Conservation (phyloP, 2,797 vertebrate species). For the Steatocranus sp. region DNA sequence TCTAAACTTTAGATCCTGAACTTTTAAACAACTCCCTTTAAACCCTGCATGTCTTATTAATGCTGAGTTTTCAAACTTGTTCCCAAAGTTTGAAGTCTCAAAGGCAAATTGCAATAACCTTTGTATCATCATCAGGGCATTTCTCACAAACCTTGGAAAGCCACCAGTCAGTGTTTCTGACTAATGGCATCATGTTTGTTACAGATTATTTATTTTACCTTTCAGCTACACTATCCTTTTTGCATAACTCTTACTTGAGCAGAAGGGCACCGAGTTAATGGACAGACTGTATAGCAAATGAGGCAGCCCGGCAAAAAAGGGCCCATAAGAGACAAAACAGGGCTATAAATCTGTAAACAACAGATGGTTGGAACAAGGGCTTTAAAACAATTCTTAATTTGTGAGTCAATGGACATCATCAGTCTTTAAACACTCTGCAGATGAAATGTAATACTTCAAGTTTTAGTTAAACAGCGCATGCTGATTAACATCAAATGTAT, state of each 20-base stretch:
- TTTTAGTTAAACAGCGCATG: slow-evolving; percentile 23
- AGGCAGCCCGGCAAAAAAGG: slow-evolving; percentile 14
- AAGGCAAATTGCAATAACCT: not conserved
- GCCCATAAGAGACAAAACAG: slow-evolving; percentile 21
- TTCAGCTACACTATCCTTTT: slow-evolving; percentile 26
- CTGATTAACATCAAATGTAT: slow-evolving; percentile 51
- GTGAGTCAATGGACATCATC: slow-evolving; percentile 35
- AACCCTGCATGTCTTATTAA: not conserved
- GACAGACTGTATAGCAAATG: slow-evolving; percentile 39
- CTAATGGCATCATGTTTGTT: not conserved
- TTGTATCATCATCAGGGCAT: not conserved
- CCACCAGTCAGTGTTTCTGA: not conserved
- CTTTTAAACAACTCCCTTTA: not conserved
- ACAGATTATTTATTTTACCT: slow-evolving; percentile 40
- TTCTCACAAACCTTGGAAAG: not conserved
- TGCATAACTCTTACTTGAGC: slow-evolving; percentile 26
- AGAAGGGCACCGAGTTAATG: slow-evolving; percentile 39
- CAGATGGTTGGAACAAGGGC: slow-evolving; percentile 42
- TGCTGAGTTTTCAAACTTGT: not conserved
- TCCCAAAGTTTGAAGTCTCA: not conserved
- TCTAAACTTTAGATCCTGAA: not conserved
- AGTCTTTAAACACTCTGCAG: slow-evolving; percentile 40
- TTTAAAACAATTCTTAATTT: slow-evolving; percentile 47
- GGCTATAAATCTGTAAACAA: slow-evolving; percentile 56
- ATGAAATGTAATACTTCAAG: slow-evolving; percentile 35